Evolutionary conservation across 2,797 vertebrate species (phyloP).

Genomic region (Esox lucius): DNA sequence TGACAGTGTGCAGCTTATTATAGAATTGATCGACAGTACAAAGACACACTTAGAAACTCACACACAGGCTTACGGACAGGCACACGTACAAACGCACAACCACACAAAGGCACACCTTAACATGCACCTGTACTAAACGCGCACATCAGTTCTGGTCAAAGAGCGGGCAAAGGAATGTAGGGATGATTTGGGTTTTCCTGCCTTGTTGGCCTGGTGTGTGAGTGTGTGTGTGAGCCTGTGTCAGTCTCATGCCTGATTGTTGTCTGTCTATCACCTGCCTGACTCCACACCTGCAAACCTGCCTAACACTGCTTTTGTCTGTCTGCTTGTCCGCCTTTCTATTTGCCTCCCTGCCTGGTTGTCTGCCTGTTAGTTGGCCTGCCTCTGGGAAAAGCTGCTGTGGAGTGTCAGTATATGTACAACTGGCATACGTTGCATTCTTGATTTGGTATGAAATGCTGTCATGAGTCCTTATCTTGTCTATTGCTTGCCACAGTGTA

Average conservation of each 20-base stretch:
- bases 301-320: too few relatives aligned
- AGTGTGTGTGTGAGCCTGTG: not conserved
- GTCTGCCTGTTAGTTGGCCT: not conserved
- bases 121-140: constrained; percentile 35
- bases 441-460: not conserved
- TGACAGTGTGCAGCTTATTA: constrained; percentile 41
- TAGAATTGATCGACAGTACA: not conserved
- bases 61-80: constrained; percentile 52
- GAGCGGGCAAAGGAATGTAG: constrained; percentile 53
- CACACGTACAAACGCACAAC: constrained; percentile 13
- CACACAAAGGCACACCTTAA: constrained; percentile 45
- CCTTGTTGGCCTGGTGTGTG: constrained; percentile 30
- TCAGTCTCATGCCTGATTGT: constrained; percentile 1
- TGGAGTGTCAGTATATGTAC: not conserved
- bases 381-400: not conserved
- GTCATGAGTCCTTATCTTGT: not conserved
- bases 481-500: not conserved
- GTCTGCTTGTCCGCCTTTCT: not conserved
- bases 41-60: not conserved
- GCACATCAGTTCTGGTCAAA: constrained; percentile 58
- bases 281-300: not conserved
- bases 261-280: not conserved
- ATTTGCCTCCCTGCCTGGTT: not conserved
- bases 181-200: constrained; percentile 60
- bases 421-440: not conserved